These are phyloP conservation scores for Anorthoa munda DNA, from an alignment of 2,888 invertebrate genomes.

Conservation along the genomic window DNA sequence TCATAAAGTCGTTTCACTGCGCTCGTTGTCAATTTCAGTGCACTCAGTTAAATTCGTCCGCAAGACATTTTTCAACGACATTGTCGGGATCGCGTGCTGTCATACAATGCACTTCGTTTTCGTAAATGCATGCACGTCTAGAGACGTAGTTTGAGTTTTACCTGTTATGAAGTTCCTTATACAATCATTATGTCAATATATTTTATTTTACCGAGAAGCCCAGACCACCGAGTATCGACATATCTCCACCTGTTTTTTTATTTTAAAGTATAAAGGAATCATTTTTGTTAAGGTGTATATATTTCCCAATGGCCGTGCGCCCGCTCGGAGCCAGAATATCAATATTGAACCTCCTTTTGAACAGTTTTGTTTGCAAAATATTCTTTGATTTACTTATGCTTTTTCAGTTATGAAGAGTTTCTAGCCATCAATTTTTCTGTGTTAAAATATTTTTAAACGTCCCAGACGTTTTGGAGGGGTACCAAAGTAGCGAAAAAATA, in stretches of 20 bases:
- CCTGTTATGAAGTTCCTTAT: constrained; percentile 21
- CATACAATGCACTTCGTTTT: constrained; percentile 68
- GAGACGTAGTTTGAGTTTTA: constrained; percentile 33
- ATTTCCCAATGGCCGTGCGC: too few relatives aligned
- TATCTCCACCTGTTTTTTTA: not conserved
- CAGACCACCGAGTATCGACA: not conserved
- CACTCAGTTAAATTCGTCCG: constrained; percentile 71
- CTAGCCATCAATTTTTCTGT: too few relatives aligned
- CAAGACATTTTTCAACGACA: constrained; percentile 71
- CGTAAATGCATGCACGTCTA: constrained; percentile 48
- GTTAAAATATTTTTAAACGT: too few relatives aligned
- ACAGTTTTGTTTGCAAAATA: too few relatives aligned
- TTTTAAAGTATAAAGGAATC: not conserved
- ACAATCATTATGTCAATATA: constrained; percentile 31
- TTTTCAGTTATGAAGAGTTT: too few relatives aligned
- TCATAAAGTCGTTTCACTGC: constrained; percentile 62
- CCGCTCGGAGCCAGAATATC: too few relatives aligned
- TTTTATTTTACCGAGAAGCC: constrained; percentile 30
- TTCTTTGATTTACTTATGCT: too few relatives aligned
- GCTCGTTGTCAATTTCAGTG: constrained; percentile 70
- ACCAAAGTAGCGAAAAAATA: too few relatives aligned
- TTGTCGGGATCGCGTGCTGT: constrained; percentile 71
- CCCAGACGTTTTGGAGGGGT: too few relatives aligned
- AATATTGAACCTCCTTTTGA: too few relatives aligned
- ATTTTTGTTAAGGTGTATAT: too few relatives aligned